Percentiles rank a stretch among this genome's conserved stretches.
phyloP scores from a whole-genome alignment of 2,797 vertebrate genomes.

The Psittacula echo region DNA sequence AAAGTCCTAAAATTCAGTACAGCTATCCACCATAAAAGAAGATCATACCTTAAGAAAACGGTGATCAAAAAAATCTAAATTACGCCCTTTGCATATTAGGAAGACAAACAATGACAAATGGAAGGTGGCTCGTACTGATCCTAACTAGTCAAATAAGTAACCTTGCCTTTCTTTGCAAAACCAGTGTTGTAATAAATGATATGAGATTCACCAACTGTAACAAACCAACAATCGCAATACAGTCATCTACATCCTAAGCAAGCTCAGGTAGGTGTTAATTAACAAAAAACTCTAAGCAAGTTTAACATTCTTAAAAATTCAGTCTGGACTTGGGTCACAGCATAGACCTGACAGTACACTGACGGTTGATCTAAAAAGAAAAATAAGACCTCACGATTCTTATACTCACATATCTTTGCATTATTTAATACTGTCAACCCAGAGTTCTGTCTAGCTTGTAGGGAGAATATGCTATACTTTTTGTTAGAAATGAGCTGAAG shows the following conservation, averaged over 20 bases:
- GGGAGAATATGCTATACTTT: neutral
- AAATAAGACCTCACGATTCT: neutral
- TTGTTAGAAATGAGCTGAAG: neutral
- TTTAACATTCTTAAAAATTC: neutral
- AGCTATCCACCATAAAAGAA: neutral
- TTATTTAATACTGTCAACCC: neutral
- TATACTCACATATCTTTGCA: neutral
- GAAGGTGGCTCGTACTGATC: neutral
- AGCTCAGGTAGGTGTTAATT: neutral
- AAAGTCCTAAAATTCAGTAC: neutral
- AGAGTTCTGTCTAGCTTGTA: neutral
- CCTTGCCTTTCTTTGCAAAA: neutral
- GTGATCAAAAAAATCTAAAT: neutral
- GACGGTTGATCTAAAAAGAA: neutral
- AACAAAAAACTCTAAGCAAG: neutral
- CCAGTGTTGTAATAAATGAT: neutral
- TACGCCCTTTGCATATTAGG: neutral
- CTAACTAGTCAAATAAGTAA: neutral
- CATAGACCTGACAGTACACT: neutral
- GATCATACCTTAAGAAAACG: neutral
- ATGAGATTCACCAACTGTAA: neutral
- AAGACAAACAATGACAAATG: neutral
- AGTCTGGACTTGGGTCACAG: neutral
- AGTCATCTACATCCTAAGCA: neutral
- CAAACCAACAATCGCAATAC: neutral